Conservation (phyloP, 2,797 vertebrate genomes). For the Chrysocyon brachyurus region DNA sequence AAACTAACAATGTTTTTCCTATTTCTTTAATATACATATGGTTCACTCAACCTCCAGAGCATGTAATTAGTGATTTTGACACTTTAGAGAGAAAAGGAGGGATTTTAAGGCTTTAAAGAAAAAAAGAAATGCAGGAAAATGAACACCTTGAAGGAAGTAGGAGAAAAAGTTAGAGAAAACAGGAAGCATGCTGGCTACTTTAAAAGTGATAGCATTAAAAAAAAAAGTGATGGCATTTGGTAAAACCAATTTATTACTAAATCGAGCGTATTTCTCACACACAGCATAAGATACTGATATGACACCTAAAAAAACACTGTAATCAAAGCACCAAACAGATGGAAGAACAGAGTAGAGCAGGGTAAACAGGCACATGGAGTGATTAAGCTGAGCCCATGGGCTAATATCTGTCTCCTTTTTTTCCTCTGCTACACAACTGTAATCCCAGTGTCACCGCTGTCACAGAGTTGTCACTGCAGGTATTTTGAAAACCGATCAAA, state of each 20-base stretch:
- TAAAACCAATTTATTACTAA: conserved; percentile 27
- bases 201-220: neutral
- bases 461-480: neutral
- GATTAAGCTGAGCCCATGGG: neutral
- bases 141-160: neutral
- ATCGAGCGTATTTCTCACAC: neutral
- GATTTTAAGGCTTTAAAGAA: neutral
- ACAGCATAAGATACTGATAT: neutral
- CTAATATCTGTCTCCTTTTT: neutral
- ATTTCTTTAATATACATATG: conserved; percentile 32
- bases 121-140: conserved; percentile 39
- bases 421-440: neutral
- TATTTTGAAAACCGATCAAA: neutral
- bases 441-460: neutral
- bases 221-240: neutral
- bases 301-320: neutral
- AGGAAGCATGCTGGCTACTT: neutral
- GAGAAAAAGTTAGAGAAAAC: neutral
- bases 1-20: neutral
- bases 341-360: neutral
- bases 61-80: neutral
- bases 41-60: conserved; percentile 30
- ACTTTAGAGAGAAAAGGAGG: neutral
- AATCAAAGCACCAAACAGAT: neutral
- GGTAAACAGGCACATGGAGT: neutral